Evolutionary conservation across 2,797 vertebrate genomes (phyloP).

Genomic region (Euthynnus affinis): DNA sequence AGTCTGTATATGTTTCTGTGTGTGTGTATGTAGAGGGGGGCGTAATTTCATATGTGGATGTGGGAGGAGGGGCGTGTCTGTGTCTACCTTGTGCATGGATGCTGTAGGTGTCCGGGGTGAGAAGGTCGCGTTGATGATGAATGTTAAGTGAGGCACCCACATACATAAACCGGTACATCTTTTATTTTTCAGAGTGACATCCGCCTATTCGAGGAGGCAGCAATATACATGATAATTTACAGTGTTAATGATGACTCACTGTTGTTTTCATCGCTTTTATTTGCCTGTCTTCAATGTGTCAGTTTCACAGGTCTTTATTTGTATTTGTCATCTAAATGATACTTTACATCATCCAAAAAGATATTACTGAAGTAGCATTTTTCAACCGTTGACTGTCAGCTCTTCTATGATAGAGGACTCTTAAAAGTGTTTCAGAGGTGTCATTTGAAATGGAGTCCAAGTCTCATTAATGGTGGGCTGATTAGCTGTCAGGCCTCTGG

Average conservation of each 20-base stretch:
- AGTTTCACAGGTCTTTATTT: conserved; percentile 43
- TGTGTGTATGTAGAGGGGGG: conserved; percentile 6
- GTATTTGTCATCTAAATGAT: conserved; percentile 36
- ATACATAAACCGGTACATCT: conserved; percentile 40
- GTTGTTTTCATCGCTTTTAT: conserved; percentile 51
- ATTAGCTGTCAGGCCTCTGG: conserved; percentile 65
- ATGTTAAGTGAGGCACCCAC: conserved; percentile 61
- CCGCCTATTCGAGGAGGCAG: conserved; percentile 60
- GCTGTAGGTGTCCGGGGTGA: conserved; percentile 61
- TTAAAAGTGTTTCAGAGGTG: conserved; percentile 39
- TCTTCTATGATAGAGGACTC: conserved; percentile 18
- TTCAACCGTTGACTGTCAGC: conserved; percentile 17
- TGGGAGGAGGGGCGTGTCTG: conserved; percentile 49
- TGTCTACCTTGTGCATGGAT: conserved; percentile 38
- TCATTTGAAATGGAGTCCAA: conserved; percentile 47
- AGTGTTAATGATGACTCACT: conserved; percentile 68
- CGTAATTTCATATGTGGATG: conserved; percentile 17
- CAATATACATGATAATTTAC: conserved; percentile 57
- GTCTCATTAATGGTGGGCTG: conserved; percentile 60
- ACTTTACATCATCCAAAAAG: conserved; percentile 30
- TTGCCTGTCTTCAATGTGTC: conserved; percentile 22
- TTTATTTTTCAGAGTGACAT: conserved; percentile 59
- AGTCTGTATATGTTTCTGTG: conserved; percentile 16
- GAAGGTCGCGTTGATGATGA: conserved; percentile 57
- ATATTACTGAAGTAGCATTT: conserved; percentile 25